Base-by-base conservation (phyloP, 2,888 invertebrate species). In the Megaustenia siamemsis region DNA sequence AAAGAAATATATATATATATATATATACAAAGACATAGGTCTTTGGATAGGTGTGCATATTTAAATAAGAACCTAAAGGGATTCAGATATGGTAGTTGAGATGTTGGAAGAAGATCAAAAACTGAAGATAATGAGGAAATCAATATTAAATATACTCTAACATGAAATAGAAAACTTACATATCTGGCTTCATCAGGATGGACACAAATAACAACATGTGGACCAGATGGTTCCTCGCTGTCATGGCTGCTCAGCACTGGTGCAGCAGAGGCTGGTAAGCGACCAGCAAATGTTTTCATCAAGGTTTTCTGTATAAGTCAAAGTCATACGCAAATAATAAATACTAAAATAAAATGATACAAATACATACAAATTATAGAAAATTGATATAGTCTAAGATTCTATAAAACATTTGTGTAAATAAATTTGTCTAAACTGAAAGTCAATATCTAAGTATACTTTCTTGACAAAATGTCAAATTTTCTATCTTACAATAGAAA, bases 191-290 rank as follows among this genome's bases (percentile, higher is more conserved):
- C 90, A 21, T 89, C 78, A 8, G 93, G 93, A 86, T 94, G 94
- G 43, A 93, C 87, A 89, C 92, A 91, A 66, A 94, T 88, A 40
- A 94, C 92, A 15, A 94, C 88, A 45, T 93, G 89, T 35, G 91
- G 91, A 66, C 86, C 85, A 1, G 79, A 35, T 18, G 86, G 75
- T 15, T 86, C 78, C 40, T 87, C 87, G 12, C 75, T 83, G 28
- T 86, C 86, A 24, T 86, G 77, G 43, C 53, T 82, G 38, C 69
- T 82, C n/a, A 81, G 38, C n/a, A 86, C 75, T 68, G 85, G 76
- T 21, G 83, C 18, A 28, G 82, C 83, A 28, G 77, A 81, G 2
- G 79, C 79, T 1, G 87, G 88, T 35, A 87, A 79, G 24, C 87
- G 87, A 12, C 87, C 88, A 10, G 90, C 90, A 89, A 90, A 92